These are phyloP conservation scores for Erythrolamprus reginae DNA, from an alignment of 2,113 vertebrate species.

Conservation along the genomic window DNA sequence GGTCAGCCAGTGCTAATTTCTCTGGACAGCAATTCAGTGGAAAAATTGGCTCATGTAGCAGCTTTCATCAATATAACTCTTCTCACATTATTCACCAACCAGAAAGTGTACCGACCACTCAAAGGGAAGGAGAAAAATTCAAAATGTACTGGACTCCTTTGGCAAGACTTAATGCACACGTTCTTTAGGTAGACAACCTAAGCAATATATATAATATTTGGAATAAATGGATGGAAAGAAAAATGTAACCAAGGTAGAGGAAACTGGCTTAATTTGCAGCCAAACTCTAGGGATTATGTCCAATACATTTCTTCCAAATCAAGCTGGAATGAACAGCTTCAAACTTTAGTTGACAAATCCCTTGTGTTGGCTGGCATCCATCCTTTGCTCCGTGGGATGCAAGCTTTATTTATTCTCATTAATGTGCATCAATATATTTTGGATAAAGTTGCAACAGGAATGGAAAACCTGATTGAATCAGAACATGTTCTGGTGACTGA, in stretches of 20 bases:
- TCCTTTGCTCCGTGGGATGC: neutral
- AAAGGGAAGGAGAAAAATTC: neutral
- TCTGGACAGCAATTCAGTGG: neutral
- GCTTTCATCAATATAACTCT: neutral
- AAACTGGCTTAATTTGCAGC: neutral
- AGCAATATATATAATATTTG: neutral
- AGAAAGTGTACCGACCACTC: neutral
- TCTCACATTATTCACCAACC: neutral
- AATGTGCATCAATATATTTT: neutral
- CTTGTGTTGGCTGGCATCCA: neutral
- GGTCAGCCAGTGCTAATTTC: neutral
- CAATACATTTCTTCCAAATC: neutral
- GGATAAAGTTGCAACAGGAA: neutral
- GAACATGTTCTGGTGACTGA: neutral
- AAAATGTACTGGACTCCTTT: neutral
- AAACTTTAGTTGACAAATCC: neutral
- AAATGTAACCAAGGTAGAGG: slow-evolving; percentile 5
- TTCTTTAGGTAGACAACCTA: neutral
- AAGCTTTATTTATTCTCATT: neutral
- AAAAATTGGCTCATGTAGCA: neutral
- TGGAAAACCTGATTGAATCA: neutral
- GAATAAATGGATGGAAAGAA: neutral
- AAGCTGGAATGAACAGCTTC: neutral
- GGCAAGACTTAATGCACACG: neutral
- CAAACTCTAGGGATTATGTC: neutral